Percentiles rank a stretch among this genome's conserved stretches.
Conservation (phyloP, 2,888 invertebrate species). For the Drosophila cracens region DNA sequence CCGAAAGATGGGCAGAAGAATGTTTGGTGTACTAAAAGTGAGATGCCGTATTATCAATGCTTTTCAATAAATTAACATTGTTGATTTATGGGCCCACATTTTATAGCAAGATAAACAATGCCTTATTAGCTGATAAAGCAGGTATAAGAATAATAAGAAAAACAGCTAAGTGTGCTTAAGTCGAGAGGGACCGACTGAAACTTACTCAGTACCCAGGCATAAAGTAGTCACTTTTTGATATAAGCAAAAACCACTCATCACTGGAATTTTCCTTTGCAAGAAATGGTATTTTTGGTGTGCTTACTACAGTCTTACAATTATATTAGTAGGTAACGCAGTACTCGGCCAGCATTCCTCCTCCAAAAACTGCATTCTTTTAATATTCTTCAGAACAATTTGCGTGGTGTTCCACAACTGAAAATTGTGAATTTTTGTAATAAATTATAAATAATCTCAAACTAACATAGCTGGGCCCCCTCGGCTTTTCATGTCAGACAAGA, state of each 20-base stretch:
- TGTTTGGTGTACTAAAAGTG: not conserved
- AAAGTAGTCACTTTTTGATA: not conserved
- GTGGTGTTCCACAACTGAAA: no score
- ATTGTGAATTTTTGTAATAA: no score
- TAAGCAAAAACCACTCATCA: not conserved
- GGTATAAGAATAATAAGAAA: slow-evolving; percentile 39
- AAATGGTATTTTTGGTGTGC: no score
- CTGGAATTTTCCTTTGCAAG: no score
- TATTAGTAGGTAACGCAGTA: no score
- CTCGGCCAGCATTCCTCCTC: no score
- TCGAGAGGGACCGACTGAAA: not conserved
- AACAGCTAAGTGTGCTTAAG: not conserved
- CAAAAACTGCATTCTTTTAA: no score
- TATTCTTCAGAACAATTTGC: no score
- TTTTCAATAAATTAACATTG: slow-evolving; percentile 63
- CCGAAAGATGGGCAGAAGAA: slow-evolving; percentile 15
- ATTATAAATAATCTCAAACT: not conserved
- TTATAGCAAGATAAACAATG: slow-evolving; percentile 58
- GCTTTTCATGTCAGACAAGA: not conserved
- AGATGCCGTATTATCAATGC: slow-evolving; percentile 54
- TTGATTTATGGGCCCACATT: slow-evolving; percentile 65
- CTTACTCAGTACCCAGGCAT: not conserved
- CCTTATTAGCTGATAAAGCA: slow-evolving; percentile 60
- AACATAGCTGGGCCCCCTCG: no score
- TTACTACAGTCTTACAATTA: no score